Conservation (phyloP, 2,797 vertebrate genomes). For the Malacoctenus gilli region DNA sequence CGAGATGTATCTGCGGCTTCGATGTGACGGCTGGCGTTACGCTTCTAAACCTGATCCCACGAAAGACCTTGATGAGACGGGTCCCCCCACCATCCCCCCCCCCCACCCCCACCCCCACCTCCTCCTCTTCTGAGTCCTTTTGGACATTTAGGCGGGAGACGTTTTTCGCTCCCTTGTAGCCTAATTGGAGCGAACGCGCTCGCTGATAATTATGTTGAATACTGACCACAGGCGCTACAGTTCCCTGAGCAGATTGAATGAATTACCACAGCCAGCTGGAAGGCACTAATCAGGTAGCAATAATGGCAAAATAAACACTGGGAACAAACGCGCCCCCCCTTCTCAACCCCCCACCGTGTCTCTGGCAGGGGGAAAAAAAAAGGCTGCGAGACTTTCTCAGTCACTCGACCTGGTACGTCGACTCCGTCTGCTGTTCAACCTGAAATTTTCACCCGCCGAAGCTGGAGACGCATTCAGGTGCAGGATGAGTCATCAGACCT, state of each 20-base stretch:
- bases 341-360: no score
- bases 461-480: no score
- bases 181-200: constrained; percentile 16
- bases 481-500: no score
- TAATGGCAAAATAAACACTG: constrained; percentile 1
- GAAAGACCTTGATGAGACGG: neutral
- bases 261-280: constrained; percentile 15
- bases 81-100: neutral
- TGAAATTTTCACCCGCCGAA: no score
- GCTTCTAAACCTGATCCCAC: neutral
- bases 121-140: neutral
- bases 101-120: no score
- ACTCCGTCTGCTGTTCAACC: no score
- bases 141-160: neutral
- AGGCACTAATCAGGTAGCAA: neutral
- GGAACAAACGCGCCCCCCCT: no score
- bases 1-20: neutral
- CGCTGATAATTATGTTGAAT: constrained; percentile 24
- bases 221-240: constrained; percentile 10
- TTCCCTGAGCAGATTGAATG: constrained; percentile 3
- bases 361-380: no score
- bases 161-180: constrained; percentile 2
- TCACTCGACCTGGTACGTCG: no score
- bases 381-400: no score
- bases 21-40: neutral